Evolutionary conservation across 2,797 vertebrate genomes (phyloP).

Genomic region (Gymnodraco acuticeps): DNA sequence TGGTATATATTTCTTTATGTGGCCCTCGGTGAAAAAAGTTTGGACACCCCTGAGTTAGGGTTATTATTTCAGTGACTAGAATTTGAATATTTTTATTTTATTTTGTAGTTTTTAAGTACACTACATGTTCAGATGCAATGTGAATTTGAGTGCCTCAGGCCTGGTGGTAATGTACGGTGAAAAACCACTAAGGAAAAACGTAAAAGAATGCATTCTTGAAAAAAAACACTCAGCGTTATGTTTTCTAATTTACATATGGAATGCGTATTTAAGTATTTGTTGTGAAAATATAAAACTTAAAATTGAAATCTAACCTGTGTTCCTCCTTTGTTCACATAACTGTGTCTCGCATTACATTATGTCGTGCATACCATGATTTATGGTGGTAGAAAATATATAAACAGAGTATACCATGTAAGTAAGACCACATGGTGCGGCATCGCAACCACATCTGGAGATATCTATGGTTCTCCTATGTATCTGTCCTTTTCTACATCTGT

Average conservation of each 20-base stretch:
- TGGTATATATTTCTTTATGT: too few species aligned
- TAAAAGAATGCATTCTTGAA: not conserved
- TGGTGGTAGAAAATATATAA: constrained; percentile 10
- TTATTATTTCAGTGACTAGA: too few species aligned
- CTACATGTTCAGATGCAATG: not conserved
- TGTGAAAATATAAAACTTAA: not conserved
- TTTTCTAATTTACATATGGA: too few species aligned
- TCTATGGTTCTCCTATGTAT: not conserved
- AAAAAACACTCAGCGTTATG: not conserved
- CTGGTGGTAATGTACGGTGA: not conserved
- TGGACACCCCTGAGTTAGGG: too few species aligned
- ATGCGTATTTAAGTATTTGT: too few species aligned
- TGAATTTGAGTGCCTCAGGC: not conserved
- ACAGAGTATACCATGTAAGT: constrained; percentile 9
- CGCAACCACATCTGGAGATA: constrained; percentile 1
- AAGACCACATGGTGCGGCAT: not conserved
- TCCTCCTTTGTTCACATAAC: not conserved
- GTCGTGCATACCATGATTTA: constrained; percentile 3
- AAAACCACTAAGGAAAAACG: not conserved
- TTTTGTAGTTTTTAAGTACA: not conserved
- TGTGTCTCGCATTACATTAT: constrained; percentile 25
- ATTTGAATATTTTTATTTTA: too few species aligned
- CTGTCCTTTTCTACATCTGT: not conserved
- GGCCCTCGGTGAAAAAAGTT: too few species aligned
- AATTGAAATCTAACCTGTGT: not conserved